Evolutionary conservation across 2,113 vertebrate genomes (phyloP), one percentile per base, ranked within the genome.

Genomic region (Perca fluviatilis): DNA sequence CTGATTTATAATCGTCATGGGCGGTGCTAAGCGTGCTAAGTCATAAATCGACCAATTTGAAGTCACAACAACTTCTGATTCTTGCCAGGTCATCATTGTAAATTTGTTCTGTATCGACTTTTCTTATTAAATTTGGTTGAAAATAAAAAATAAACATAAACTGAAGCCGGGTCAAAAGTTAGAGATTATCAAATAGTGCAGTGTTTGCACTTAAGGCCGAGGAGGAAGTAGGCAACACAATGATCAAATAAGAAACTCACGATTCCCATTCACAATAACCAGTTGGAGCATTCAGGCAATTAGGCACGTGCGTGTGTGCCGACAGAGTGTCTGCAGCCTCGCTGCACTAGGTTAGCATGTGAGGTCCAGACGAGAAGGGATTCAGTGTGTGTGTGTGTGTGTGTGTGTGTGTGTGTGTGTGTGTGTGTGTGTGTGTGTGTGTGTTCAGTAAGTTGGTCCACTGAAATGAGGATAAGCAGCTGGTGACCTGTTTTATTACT

Each of bases 401-500:
- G 63, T 62, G 60, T 85, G 75, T 57, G 51, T 54, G 65, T 82
- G 70, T 82, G 62, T 75, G 36, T 77, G 33, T 43, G 43, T 36
- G 57, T 33, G 60, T 40, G 60, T 75, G 16, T 60, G 60, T 86
- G 47, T 82, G 61, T 65, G 54, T 74, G 43, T 77, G 49, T 54
- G 25, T 36, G 53, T 16, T 73, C 25, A 16, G 56, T 23, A 54
- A 80, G 81, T 54, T 74, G 72, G 69, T 30, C 62, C 79, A 47
- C 9, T 77, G 74, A 80, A 74, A 84, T 78, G 50, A 13, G 71
- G 61, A 62, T 83, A 82, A 85, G 83, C 66, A 86, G 79, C 78
- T 86, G 76, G 77, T 86, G 86, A 88, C 83, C 82, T 66, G 50
- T 56, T 74, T 77, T 66, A 86, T 90, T 82, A 92, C 86, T 91